phyloP scores from a whole-genome alignment of 2,113 vertebrate genomes.

The Thryonomys swinderianus region DNA sequence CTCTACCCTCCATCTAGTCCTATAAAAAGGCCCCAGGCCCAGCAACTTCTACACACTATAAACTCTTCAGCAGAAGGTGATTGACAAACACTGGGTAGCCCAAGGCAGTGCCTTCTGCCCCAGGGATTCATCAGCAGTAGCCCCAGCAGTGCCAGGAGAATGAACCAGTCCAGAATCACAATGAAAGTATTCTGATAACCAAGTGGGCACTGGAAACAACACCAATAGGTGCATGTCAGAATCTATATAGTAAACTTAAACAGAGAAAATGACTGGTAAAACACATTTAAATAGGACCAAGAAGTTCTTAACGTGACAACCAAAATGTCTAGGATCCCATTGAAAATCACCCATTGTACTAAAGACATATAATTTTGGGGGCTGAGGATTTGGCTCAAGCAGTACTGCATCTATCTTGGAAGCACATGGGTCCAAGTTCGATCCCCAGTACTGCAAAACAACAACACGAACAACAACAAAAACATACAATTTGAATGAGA shows the following conservation, averaged over 20 bases:
- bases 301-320: not conserved
- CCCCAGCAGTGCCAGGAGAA: not conserved
- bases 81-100: not conserved
- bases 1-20: not conserved
- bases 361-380: not conserved
- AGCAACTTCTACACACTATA: not conserved
- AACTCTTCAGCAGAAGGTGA: not conserved
- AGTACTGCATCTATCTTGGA: too few species aligned
- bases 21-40: not conserved
- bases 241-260: not conserved
- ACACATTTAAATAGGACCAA: not conserved
- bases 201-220: not conserved
- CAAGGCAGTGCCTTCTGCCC: not conserved
- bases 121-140: not conserved
- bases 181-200: not conserved
- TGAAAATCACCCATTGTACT: not conserved
- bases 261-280: not conserved
- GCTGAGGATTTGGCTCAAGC: too few species aligned
- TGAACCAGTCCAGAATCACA: not conserved
- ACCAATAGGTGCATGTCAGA: not conserved
- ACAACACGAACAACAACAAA: too few species aligned
- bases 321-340: not conserved
- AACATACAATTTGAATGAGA: not conserved
- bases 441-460: too few species aligned
- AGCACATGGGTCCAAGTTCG: too few species aligned